A percentile compares a stretch with the other conserved stretches of the same genome.
These are phyloP conservation scores for Drosophila paulistorum DNA, from an alignment of 1,140 invertebrate genomes.

Conservation along the genomic window DNA sequence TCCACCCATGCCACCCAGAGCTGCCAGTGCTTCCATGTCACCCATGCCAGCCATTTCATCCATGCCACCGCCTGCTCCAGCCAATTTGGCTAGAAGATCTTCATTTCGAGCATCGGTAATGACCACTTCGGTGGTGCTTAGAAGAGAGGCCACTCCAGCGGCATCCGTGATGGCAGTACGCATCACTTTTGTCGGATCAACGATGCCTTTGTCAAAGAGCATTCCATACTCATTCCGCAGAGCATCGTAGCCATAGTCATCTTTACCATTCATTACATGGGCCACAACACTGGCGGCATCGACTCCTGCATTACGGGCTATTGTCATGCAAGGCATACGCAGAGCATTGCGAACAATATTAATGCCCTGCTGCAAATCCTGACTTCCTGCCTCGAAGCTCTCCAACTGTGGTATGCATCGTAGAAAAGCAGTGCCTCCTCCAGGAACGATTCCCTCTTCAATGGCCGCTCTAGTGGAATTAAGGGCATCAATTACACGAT, in stretches of 20 bases:
- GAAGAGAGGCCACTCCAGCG: slow-evolving; percentile 97
- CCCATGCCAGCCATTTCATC: slow-evolving; percentile 9
- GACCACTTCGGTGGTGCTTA: slow-evolving; percentile 98
- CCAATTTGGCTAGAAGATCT: slow-evolving; percentile 84
- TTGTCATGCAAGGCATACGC: slow-evolving; percentile 96
- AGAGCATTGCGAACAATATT: slow-evolving; percentile 96
- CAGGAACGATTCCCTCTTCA: slow-evolving; percentile 99
- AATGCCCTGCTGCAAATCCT: slow-evolving; percentile 92
- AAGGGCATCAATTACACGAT: slow-evolving; percentile 98
- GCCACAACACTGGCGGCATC: slow-evolving; percentile 96
- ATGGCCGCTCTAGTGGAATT: slow-evolving; percentile 99
- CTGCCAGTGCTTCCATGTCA: slow-evolving; percentile 34
- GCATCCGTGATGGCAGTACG: slow-evolving; percentile 98
- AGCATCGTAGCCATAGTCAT: slow-evolving; percentile 97
- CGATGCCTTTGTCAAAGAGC: slow-evolving; percentile 98
- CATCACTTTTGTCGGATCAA: slow-evolving; percentile 99
- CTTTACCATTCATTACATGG: slow-evolving; percentile 89
- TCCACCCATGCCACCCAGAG: slow-evolving; percentile 41
- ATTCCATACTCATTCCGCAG: slow-evolving; percentile 96
- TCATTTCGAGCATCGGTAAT: slow-evolving; percentile 97
- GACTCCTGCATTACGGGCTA: slow-evolving; percentile 97
- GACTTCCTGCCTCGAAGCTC: slow-evolving; percentile 88
- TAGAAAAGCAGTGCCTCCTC: slow-evolving; percentile 96
- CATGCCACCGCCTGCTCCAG: slow-evolving; percentile 79
- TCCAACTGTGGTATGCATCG: slow-evolving; percentile 92